These are phyloP conservation scores for Noctua fimbriata DNA, from an alignment of 2,888 invertebrate species.

Conservation along the genomic window DNA sequence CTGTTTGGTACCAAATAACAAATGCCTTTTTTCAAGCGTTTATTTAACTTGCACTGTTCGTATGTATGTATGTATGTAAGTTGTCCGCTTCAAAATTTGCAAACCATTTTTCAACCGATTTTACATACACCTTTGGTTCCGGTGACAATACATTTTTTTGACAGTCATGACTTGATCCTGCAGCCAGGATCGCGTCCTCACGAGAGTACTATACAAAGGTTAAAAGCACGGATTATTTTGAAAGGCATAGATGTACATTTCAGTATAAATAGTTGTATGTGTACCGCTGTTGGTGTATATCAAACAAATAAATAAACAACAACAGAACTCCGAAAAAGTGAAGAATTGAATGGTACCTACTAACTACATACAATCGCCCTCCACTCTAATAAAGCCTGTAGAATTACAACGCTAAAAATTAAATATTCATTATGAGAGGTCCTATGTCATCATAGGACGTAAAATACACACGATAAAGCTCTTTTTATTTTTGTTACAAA, in stretches of 20 bases:
- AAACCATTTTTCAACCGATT: not conserved
- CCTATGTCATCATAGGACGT: not conserved
- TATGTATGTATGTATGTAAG: not conserved
- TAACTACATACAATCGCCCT: not conserved
- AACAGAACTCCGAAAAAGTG: not conserved
- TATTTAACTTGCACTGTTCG: not conserved
- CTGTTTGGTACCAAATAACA: not conserved
- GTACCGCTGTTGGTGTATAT: not conserved
- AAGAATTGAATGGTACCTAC: not conserved
- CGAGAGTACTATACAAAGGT: not conserved
- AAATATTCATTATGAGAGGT: slow-evolving; percentile 14
- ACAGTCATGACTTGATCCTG: not conserved
- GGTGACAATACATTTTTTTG: not conserved
- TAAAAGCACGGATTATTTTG: not conserved
- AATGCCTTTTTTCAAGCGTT: not conserved
- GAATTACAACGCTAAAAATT: slow-evolving; percentile 8
- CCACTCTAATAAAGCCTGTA: not conserved
- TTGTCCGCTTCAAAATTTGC: not conserved
- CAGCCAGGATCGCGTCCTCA: not conserved
- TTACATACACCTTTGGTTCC: not conserved
- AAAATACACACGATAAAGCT: slow-evolving; percentile 10
- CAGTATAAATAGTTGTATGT: not conserved
- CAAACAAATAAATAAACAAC: not conserved
- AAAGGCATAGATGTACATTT: not conserved
- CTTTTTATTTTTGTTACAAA: slow-evolving; percentile 24